Base-by-base conservation (phyloP, 2,888 invertebrate species). In the Crematogaster levior region DNA sequence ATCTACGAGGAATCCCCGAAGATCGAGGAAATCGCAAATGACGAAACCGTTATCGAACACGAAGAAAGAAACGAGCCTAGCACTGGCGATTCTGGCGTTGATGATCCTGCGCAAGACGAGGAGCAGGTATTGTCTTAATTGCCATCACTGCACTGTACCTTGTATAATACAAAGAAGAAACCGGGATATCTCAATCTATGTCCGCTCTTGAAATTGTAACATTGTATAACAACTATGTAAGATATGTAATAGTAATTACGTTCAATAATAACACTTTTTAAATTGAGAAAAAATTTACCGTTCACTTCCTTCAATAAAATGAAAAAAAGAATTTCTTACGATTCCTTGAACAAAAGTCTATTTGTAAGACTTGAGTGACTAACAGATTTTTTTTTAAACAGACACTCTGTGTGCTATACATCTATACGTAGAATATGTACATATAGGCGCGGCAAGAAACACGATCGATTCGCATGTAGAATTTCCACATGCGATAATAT, bases 21-120 rank as follows among this genome's bases (percentile, higher is more conserved):
- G 24, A 43, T 66, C 21, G 66, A 77, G 21, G 75, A 65, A 61
- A 61, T 10, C 34, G 43, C 7, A 6, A 24, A 40, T 10, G 80
- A 72, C 4, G 83, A 86, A 10, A 77, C 24, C 3, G 37, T n/a
- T n/a, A n/a, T 46, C 51, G 95, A 95, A 86, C 95, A 95, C 92
- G 96, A 94, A 74, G 91, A 92, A 66, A 89, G 90, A 83, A 91
- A 89, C 66, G 95, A 95, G 83, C 94, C 95, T 80, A 95, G 95
- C 30, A 95, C 93, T 81, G 94, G 93, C 3, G 93, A 93, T 48
- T 94, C 94, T 18, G 94, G 96, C 82, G 96, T 96, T 86, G 96
- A 95, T 86, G 96, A 96, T 90, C 95, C 95, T 93, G 95, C 93
- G 94, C 95, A 91, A 95, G 95, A 94, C 94, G 96, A 94, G 80